Base-by-base conservation (phyloP, 2,113 vertebrate species). In the Amphiprion percula region DNA sequence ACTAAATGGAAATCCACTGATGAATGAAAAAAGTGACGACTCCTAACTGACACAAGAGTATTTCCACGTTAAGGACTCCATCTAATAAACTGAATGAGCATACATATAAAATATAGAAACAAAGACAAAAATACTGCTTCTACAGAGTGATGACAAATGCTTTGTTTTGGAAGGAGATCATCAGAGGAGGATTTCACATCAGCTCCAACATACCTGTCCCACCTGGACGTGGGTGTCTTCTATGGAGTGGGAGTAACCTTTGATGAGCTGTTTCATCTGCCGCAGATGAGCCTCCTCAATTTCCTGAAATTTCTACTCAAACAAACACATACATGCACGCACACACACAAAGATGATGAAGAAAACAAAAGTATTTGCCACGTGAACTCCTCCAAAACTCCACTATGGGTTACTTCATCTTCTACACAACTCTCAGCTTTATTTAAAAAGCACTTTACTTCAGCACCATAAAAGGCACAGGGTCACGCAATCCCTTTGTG, bases 161-260 rank as follows among this genome's bases (percentile, higher is more conserved):
- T 24, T 39, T 39, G 21, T 41, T 54, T 21, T 9, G 33, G 6
- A 12, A 5, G 26, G 4, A 53, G 49, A 52, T 52, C n/a, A 41
- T 4, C 3, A 71, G 28, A 26, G 26, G 12, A 5, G 17, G 6
- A 46, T 17, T 62, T 26, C 15, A 4, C 19, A 15, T 64, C 2
- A 9, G 10, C 14, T 61, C 0, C 2, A 12, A 19, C 94, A 41
- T 88, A 97, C 98, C 97, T 99, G 97, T 65, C 98, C 98, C 3
- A 99, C 96, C 87, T 99, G 98, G 9, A 99, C 97, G 0, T 99
- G 97, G 0, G 98, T 99, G 89, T 99, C 96, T 79, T 98, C 98
- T 54, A 98, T 94, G 0, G 98, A 98, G 90, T 99, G 97, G 0
- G 96, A 96, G 37, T 97, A 99, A 61, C 96, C 95, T 79, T 97